Base-by-base conservation (phyloP, 2,113 vertebrate genomes). In the Xenus cinereus region DNA sequence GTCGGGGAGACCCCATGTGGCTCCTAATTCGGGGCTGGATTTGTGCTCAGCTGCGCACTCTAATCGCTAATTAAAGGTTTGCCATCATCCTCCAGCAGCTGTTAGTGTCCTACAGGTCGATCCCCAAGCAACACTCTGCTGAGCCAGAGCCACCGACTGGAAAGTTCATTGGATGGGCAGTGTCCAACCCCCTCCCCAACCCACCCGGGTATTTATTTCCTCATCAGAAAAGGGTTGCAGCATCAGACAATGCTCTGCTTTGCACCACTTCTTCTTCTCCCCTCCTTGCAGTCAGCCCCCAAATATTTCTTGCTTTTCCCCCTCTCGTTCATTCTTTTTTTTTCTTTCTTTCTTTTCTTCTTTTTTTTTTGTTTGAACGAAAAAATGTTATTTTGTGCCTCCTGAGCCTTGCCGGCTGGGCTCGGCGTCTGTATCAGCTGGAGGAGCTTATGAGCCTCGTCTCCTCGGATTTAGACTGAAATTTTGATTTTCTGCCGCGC, bases 401-500 rank as follows among this genome's bases (percentile, higher is more conserved):
- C 93, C 69, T 79, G 66, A 91, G 62, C 41, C 50, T 86, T 72
- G 50, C 87, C 28, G 90, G 68, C 89, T 95, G 95, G 77, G 89
- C 84, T 94, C 12, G 39, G 89, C 50, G 2, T 89, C 90, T 69
- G 87, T 84, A 92, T 93, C 91, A 92, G 95, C 89, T 96, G 93
- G 95, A 80, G 82, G 76, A 97, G 74, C 98, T 98, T 98, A 98
- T 87, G 98, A 97, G 97, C 92, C 92, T 98, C 98, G 98, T 98
- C 98, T 99, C 98, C 97, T 98, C 97, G 98, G 98, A 98, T 98
- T 97, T 98, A 98, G 98, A 95, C 95, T 97, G 96, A 98, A 98
- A 98, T 97, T 98, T 98, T 98, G 98, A 99, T 98, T 98, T 98
- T 98, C 98, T 99, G 98, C 98, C 97, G 98, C 4, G 45, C 98